These are phyloP conservation scores for Spisula solida DNA, from an alignment of 2,888 invertebrate genomes.

Conservation along the genomic window DNA sequence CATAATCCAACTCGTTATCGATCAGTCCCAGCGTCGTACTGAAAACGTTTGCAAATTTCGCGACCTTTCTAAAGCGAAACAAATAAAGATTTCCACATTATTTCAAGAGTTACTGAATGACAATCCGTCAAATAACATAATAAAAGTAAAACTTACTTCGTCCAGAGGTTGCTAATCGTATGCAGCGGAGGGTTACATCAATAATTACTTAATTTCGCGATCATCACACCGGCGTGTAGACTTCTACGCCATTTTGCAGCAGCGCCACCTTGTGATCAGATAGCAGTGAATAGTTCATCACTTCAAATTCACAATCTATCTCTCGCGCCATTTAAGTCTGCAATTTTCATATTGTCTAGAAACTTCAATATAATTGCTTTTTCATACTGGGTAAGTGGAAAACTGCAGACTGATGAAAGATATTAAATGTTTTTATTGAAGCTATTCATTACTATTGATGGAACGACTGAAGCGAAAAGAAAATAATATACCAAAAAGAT, in stretches of 20 bases:
- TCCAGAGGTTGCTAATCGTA: neutral
- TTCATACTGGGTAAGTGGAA: too few relatives aligned
- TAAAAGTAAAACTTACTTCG: neutral
- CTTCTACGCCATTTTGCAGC: neutral
- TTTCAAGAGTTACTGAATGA: neutral
- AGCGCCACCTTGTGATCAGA: conserved; percentile 20
- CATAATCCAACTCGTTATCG: too few relatives aligned
- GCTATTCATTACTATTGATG: conserved; percentile 18
- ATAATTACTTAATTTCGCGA: neutral
- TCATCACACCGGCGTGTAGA: neutral
- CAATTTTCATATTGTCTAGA: too few relatives aligned
- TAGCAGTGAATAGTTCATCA: neutral
- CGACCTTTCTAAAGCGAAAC: neutral
- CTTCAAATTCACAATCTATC: neutral
- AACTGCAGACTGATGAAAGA: too few relatives aligned
- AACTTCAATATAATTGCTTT: too few relatives aligned
- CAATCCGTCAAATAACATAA: neutral
- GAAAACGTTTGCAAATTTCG: neutral
- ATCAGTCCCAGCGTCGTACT: neutral
- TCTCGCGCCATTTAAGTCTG: too few relatives aligned
- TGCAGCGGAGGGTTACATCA: neutral
- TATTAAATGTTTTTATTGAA: neutral
- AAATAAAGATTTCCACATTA: neutral
- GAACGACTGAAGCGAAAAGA: neutral
- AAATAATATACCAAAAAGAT: neutral